Evolutionary conservation across 2,113 vertebrate species (phyloP), one percentile per base, ranked within the genome.

Genomic region (Coturnix japonica): DNA sequence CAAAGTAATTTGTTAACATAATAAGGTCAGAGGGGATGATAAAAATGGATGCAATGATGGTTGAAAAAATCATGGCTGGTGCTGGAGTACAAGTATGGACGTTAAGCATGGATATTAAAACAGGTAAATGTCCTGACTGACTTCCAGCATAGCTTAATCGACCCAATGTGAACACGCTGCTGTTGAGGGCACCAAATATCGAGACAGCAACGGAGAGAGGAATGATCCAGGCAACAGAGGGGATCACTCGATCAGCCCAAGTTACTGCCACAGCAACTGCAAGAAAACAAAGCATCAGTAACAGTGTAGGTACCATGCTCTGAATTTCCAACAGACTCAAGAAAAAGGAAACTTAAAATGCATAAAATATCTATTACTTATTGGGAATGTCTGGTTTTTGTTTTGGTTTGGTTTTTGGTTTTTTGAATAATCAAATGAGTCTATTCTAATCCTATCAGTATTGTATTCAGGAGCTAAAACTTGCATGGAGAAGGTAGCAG

Each of bases 261-360:
- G 97, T 96, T 73, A 98, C 94, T 54, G 97, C 97, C 81, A 97
- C 97, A 66, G 96, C 97, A 96, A 97, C 97, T 98, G 96, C 46
- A 96, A 96, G 56, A 82, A 95, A 90, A 83, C 25, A 90, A 74
- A 89, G 57, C 47, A 53, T 91, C 59, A 93, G 31, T n/a, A 78
- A 19, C 35, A 66, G 25, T 2, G 8, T 46, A 43, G 6, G 33
- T 31, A 51, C 28, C 23, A 11, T 6, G 11, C n/a, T 80, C 71
- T 79, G 30, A 81, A 73, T 61, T 80, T 71, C 26, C 30, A n/a
- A 43, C 57, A 77, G 44, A 57, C 10, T 78, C 30, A 75, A 66
- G 33, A 87, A 39, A 72, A 93, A 73, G 1, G 1, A 73, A 81
- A 70, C 11, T 53, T 74, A 43, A 83, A 70, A 86, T 66, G 81